Base-by-base conservation (phyloP, 2,888 invertebrate species). In the Pomacea canaliculata region DNA sequence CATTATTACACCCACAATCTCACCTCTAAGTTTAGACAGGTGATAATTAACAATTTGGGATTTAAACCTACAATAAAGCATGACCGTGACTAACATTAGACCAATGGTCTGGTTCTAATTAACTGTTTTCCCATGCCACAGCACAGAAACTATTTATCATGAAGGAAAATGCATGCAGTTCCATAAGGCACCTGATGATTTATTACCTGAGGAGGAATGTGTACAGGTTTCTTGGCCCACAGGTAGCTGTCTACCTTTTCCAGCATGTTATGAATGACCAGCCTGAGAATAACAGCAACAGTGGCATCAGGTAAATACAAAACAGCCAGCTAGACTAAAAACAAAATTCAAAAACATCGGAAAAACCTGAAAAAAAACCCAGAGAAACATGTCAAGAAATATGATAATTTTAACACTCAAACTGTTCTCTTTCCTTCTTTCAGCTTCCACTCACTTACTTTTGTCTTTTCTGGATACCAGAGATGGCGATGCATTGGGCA, bases 231-330 rank as follows among this genome's bases (percentile, higher is more conserved):
- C 79, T 85, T 84, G 60, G 87, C 82, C 88, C 88, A 88, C 16
- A 88, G 84, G 77, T 87, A 87, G n/a, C 84, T 83, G 76, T 87
- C 86, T 18, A 87, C 80, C 73, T 85, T 86, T 81, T 87, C 88
- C 76, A 88, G 75, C 82, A 87, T 84, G 56, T 86, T 85, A 78
- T 88, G 88, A n/a, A 82, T 77, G n/a, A 88, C 79, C 68, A 82
- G 81, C 72, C 88, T 87, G 80, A 46, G 78, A 77, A 71, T 9
- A 46, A 69, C 69, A 18, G n/a, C 13, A 46, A 51, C 13, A 46
- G 16, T 19, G 23, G 48, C 48, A 70, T 68, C 1, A 37, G 37
- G 10, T 56, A 56, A 10, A 56, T 16, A 56, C 51, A 19, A 27
- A 68, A 37, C 37, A 12, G 63, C 12, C 27, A 27, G 10, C 12